phyloP scores from a whole-genome alignment of 2,797 vertebrate genomes.

The Syndactyla subalaris region DNA sequence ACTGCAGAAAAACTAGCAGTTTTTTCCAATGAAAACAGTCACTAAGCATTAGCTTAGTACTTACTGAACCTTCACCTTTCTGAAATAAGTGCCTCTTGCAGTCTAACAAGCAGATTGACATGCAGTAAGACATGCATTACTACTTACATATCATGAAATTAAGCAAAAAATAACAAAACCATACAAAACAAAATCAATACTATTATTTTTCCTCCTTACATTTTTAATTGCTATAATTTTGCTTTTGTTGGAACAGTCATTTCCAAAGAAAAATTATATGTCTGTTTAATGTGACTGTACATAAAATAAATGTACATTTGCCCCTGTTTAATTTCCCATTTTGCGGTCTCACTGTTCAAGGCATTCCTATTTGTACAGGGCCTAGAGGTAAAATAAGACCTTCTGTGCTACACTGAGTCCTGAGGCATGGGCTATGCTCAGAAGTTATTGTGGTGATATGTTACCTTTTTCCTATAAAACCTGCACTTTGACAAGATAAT shows the following conservation, averaged over 20 bases:
- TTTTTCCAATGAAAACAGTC: background rate
- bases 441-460: background rate
- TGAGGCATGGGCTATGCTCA: background rate
- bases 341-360: background rate
- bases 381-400: slow-evolving; percentile 29
- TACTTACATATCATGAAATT: background rate
- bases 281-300: background rate
- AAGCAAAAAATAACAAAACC: background rate
- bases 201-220: background rate
- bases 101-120: background rate
- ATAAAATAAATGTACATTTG: background rate
- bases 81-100: background rate
- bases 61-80: background rate
- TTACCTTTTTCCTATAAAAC: slow-evolving; percentile 31
- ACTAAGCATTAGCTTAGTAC: background rate
- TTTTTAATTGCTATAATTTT: slow-evolving; percentile 15
- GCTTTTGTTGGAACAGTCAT: slow-evolving; percentile 4
- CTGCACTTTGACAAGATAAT: slow-evolving; percentile 24
- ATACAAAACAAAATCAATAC: background rate
- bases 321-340: slow-evolving; percentile 5
- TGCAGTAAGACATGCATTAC: background rate
- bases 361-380: background rate
- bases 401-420: background rate
- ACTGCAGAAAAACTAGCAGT: background rate
- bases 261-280: background rate